Percentiles rank a stretch among this genome's conserved stretches.
phyloP scores from a whole-genome alignment of 1,140 invertebrate species.

The Leptoteleia sp. region DNA sequence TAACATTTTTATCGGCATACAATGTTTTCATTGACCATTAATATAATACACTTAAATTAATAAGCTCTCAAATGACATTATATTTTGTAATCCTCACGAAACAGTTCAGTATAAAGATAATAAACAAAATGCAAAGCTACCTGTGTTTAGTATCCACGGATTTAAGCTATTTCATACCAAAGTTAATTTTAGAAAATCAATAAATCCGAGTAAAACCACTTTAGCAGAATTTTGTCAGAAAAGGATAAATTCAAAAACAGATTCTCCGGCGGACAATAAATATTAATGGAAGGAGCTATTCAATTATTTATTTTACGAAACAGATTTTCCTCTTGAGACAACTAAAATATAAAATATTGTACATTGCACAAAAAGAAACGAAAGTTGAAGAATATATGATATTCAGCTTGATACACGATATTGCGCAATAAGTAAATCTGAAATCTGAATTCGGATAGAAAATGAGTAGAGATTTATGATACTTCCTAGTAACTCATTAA shows the following conservation, averaged over 20 bases:
- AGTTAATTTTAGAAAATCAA: conserved; percentile 47
- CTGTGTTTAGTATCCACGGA: conserved; percentile 21
- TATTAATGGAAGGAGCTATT: conserved; percentile 30
- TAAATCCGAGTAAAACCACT: conserved; percentile 26
- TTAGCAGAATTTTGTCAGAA: conserved; percentile 29
- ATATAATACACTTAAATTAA: too few species aligned
- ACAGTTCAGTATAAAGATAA: too few species aligned
- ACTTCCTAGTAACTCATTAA: too few species aligned
- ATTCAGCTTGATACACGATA: too few species aligned
- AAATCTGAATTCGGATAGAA: too few species aligned
- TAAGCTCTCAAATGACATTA: background rate
- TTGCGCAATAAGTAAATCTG: too few species aligned
- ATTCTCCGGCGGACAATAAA: conserved; percentile 27
- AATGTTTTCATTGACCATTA: too few species aligned
- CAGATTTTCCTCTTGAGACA: conserved; percentile 6
- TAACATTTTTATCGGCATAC: too few species aligned
- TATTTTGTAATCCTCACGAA: too few species aligned
- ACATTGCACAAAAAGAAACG: background rate
- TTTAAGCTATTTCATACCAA: conserved; percentile 34
- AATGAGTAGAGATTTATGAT: too few species aligned
- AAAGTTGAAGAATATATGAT: too few species aligned
- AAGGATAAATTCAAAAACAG: conserved; percentile 19
- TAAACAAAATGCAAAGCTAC: conserved; percentile 8
- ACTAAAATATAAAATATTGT: conserved; percentile 5
- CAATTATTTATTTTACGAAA: conserved; percentile 44